A percentile compares a stretch with the other conserved stretches of the same genome.
phyloP scores from a whole-genome alignment of 2,113 vertebrate genomes.

The Notechis scutatus region DNA sequence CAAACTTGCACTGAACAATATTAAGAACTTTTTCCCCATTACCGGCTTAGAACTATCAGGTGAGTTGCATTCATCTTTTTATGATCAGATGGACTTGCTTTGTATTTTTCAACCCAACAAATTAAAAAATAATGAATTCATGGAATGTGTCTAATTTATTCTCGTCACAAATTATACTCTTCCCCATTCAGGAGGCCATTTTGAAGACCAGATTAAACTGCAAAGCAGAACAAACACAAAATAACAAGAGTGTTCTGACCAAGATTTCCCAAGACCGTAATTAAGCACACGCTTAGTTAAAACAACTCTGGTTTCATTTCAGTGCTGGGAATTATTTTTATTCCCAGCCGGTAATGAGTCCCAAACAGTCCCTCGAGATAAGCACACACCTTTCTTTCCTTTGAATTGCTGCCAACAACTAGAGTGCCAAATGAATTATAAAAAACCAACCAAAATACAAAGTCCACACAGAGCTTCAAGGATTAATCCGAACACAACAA shows the following conservation, averaged over 20 bases:
- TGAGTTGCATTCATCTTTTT: constrained; percentile 51
- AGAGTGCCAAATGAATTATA: no score
- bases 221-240: background rate
- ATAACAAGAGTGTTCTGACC: background rate
- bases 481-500: no score
- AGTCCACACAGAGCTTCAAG: no score
- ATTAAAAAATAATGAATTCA: background rate
- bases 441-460: no score
- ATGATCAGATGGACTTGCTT: background rate
- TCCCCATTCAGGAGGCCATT: background rate
- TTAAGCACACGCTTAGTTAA: no score
- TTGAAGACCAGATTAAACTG: background rate
- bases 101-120: background rate
- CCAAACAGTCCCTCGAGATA: no score
- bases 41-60: constrained; percentile 91
- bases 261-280: no score
- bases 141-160: background rate
- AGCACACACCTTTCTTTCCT: no score
- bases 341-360: no score
- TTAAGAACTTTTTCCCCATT: constrained; percentile 93
- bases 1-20: constrained; percentile 87
- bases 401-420: no score
- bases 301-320: no score
- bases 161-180: background rate
- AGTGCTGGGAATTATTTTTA: no score